Evolutionary conservation across 2,797 vertebrate species (phyloP).

Genomic region (Aselliscus stoliczkanus): DNA sequence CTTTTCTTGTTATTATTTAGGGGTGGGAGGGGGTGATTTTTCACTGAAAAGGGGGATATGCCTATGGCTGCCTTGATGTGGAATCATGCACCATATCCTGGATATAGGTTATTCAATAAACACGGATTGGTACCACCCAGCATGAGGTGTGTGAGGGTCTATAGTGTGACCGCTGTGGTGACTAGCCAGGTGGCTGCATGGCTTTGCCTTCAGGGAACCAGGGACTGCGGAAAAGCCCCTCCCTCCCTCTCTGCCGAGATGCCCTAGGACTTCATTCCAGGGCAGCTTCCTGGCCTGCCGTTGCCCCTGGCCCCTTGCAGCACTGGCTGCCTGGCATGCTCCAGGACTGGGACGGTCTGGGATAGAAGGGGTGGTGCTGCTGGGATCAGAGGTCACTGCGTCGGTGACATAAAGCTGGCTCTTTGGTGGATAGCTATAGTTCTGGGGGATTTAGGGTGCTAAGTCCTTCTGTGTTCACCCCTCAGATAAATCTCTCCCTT

Average conservation of each 20-base stretch:
- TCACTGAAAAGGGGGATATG: conserved; percentile 8
- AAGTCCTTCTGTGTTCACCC: background rate
- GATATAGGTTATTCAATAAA: conserved; percentile 68
- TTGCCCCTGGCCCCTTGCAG: background rate
- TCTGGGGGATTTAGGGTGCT: background rate
- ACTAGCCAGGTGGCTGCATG: background rate
- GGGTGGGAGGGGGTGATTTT: conserved; percentile 59
- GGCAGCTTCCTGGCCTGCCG: background rate
- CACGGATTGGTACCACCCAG: conserved; percentile 48
- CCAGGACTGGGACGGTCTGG: background rate
- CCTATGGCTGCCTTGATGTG: conserved; percentile 33
- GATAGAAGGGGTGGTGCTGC: background rate
- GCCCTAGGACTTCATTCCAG: background rate
- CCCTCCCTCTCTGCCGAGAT: background rate
- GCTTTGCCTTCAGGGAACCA: background rate
- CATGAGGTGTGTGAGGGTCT: conserved; percentile 45
- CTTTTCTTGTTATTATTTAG: conserved; percentile 59
- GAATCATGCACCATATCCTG: conserved; percentile 30
- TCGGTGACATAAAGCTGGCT: background rate
- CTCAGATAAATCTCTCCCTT: background rate
- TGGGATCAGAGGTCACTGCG: background rate
- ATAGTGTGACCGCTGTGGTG: background rate
- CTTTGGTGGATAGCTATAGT: too few relatives aligned
- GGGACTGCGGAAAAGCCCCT: background rate
- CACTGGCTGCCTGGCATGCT: accelerated